phyloP scores from a whole-genome alignment of 2,888 invertebrate species.

The Agonopterix arenella region DNA sequence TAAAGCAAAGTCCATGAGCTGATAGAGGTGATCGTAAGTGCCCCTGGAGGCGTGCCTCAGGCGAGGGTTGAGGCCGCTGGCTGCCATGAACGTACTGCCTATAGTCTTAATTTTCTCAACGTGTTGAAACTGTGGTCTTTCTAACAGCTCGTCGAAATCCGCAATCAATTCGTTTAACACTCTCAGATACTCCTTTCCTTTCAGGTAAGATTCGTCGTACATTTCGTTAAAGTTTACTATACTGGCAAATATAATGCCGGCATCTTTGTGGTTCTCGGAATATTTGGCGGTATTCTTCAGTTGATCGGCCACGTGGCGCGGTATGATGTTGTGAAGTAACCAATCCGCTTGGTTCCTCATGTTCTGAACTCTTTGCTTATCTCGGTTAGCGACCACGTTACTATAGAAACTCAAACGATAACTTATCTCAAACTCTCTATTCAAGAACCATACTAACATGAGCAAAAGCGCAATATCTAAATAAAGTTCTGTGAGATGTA shows the following conservation, averaged over 20 bases:
- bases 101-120: constrained; percentile 99
- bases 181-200: constrained; percentile 95
- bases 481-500: constrained; percentile 82
- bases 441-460: constrained; percentile 93
- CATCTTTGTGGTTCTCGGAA: constrained; percentile 94
- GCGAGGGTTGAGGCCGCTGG: constrained; percentile 93
- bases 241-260: constrained; percentile 96
- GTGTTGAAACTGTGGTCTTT: constrained; percentile 86
- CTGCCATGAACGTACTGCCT: constrained; percentile 98
- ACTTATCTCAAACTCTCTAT: constrained; percentile 96
- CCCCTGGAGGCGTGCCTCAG: constrained; percentile 82
- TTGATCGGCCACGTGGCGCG: constrained; percentile 95
- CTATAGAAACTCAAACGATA: constrained; percentile 96
- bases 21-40: constrained; percentile 87
- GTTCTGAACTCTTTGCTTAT: constrained; percentile 91
- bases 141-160: constrained; percentile 95
- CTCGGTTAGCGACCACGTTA: constrained; percentile 91
- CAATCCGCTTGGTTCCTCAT: constrained; percentile 98
- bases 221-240: constrained; percentile 98
- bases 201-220: constrained; percentile 97
- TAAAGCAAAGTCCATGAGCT: constrained; percentile 95
- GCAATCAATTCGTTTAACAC: constrained; percentile 97
- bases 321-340: constrained; percentile 97
- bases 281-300: constrained; percentile 95
- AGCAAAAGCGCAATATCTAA: constrained; percentile 89